Base-by-base conservation (phyloP, 2,113 vertebrate species). In the Perognathus longimembris region DNA sequence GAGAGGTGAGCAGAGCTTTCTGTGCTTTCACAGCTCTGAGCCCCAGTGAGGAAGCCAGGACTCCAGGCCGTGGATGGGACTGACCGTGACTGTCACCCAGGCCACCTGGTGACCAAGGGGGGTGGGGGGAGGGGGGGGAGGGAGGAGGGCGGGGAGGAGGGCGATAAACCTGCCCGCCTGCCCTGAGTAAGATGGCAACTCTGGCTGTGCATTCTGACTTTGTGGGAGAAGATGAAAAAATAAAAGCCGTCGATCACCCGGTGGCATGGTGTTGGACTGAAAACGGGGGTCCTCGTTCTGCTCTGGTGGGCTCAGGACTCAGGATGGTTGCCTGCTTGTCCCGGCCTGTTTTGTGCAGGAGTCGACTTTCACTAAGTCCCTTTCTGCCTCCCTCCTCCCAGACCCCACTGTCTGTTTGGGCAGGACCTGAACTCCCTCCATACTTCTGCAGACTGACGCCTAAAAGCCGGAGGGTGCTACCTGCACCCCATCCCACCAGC, bases 1-100 rank as follows among this genome's bases (percentile, higher is more conserved):
- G 36, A 17, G 0, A 0, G 0, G 0, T 6, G 34, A 6, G 50
- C 14, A 67, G 38, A 50, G 77, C 17, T 30, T 11, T 34, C 91
- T 88, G 12, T 21, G 18, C 76, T 84, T 10, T 20, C 15, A 40
- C 21, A 0, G 38, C 64, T 85, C n/a, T n/a, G 71, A 45, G 77
- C 36, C 50, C 1, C 0, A 83, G 12, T 28, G 17, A 28, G 40
- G 50, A 26, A 28, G 26, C 34, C n/a, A 14, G 18, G 11, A 66
- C 80, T 15, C 34, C 9, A 54, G 50, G 1, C 34, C 7, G 94
- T 93, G 92, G 96, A 94, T 96, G 96, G 93, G 97, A 95, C 96
- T 95, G 94, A 95, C 93, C 97, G 96, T 97, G 97, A 97, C 97
- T 96, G n/a, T 98, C 96, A 97, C 83, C 94, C 97, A 96, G 96